These are phyloP conservation scores for Zaprionus obscuricornis DNA, from an alignment of 2,888 invertebrate species.

Conservation along the genomic window DNA sequence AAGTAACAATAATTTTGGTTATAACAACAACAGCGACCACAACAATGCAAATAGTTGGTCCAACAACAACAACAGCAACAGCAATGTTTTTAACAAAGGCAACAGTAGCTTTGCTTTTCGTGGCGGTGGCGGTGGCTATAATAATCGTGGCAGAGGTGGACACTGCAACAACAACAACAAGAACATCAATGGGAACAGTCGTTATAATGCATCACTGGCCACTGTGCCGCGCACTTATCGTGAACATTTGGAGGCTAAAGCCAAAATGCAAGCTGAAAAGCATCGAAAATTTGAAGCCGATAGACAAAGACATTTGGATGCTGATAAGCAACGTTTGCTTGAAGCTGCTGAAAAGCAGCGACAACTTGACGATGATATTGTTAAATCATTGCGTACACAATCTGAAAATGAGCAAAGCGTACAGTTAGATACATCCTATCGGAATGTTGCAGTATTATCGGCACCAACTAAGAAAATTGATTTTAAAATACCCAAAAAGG, in stretches of 20 bases:
- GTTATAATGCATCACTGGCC: too few relatives aligned
- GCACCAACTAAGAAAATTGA: conserved; percentile 49
- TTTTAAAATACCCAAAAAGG: conserved; percentile 79
- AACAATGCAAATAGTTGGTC: not conserved
- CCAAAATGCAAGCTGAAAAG: conserved; percentile 43
- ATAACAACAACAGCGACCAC: not conserved
- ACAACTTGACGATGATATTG: not conserved
- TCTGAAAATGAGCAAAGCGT: not conserved
- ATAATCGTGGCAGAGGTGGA: too few relatives aligned
- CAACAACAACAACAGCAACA: not conserved
- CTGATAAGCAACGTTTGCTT: conserved; percentile 21
- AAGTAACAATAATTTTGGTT: not conserved
- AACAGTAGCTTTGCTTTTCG: too few relatives aligned
- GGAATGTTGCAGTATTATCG: conserved; percentile 49
- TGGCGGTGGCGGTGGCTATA: too few relatives aligned
- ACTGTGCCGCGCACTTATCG: conserved; percentile 74
- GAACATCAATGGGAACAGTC: too few relatives aligned
- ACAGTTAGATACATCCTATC: conserved; percentile 78
- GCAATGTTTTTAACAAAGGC: not conserved
- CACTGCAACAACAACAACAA: conserved; percentile 6
- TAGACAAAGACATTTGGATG: conserved; percentile 3
- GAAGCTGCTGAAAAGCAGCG: conserved; percentile 33
- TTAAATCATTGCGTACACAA: not conserved
- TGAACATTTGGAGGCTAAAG: conserved; percentile 75
- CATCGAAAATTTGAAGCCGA: conserved; percentile 3